Evolutionary conservation across 1,140 invertebrate species (phyloP).

Genomic region (Solen grandis): DNA sequence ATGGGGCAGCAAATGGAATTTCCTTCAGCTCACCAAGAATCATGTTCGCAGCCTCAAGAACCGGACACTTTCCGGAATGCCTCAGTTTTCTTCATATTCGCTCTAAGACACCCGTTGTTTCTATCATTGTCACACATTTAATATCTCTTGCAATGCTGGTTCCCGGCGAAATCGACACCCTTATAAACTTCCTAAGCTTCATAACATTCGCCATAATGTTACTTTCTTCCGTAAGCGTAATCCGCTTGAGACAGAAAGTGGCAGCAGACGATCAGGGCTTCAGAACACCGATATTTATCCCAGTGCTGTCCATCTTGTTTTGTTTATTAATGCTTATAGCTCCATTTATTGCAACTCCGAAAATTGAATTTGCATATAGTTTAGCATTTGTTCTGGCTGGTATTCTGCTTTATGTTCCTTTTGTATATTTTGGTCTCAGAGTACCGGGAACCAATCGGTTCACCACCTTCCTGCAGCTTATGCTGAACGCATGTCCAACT

Average conservation of each 20-base stretch:
- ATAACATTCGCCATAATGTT: not conserved
- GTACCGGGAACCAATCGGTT: not conserved
- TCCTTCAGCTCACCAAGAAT: constrained; percentile 2
- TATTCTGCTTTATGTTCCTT: constrained; percentile 20
- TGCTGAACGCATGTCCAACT: not conserved
- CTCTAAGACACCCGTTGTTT: not conserved
- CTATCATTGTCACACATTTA: not conserved
- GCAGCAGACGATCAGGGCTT: no score
- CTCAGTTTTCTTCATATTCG: constrained; percentile 7
- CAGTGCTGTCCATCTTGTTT: not conserved
- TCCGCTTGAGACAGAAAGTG: not conserved
- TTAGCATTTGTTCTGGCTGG: not conserved
- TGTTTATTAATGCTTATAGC: constrained; percentile 17
- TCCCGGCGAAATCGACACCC: not conserved
- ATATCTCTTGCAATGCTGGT: constrained; percentile 1
- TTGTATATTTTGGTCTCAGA: constrained; percentile 7
- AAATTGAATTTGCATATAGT: constrained; percentile 33
- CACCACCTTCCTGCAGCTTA: constrained; percentile 14
- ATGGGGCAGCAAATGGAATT: constrained; percentile 14
- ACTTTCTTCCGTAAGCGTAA: constrained; percentile 5
- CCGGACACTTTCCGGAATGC: constrained; percentile 42
- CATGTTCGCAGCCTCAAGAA: constrained; percentile 39
- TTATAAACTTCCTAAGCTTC: constrained; percentile 37
- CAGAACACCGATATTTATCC: constrained; percentile 1
- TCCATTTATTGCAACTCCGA: constrained; percentile 14